Conservation (phyloP, 2,888 invertebrate species). For the Acronicta psi region DNA sequence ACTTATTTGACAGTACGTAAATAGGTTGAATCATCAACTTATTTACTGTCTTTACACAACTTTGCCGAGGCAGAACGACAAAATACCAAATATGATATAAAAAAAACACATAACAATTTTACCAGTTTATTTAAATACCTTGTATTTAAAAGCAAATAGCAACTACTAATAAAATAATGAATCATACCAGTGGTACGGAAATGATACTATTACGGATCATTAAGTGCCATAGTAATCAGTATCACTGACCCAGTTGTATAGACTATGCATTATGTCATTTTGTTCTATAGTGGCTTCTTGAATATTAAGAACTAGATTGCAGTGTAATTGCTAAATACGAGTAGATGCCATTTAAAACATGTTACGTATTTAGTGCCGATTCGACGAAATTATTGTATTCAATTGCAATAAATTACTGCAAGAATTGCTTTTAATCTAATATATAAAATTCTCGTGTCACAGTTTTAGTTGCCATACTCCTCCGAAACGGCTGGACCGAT, state of each 20-base stretch:
- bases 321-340: slow-evolving; percentile 12
- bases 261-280: slow-evolving; percentile 35
- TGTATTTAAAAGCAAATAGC: not conserved
- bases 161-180: slow-evolving; percentile 14
- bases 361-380: not conserved
- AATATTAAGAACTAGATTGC: slow-evolving; percentile 12
- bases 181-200: slow-evolving; percentile 21
- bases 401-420: not conserved
- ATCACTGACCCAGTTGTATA: slow-evolving; percentile 39
- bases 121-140: too few relatives aligned
- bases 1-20: too few relatives aligned
- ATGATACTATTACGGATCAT: slow-evolving; percentile 40
- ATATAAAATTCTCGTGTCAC: too few relatives aligned
- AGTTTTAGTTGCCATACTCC: too few relatives aligned
- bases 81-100: too few relatives aligned
- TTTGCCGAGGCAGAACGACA: too few relatives aligned
- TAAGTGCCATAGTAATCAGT: slow-evolving; percentile 38
- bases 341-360: slow-evolving; percentile 1
- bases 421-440: too few relatives aligned
- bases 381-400: not conserved
- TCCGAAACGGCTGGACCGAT: too few relatives aligned
- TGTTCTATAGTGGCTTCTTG: slow-evolving; percentile 13
- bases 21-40: too few relatives aligned
- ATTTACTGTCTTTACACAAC: too few relatives aligned
- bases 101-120: too few relatives aligned